These are phyloP conservation scores for Hydropotes inermis DNA, from an alignment of 2,113 vertebrate species.

Conservation along the genomic window DNA sequence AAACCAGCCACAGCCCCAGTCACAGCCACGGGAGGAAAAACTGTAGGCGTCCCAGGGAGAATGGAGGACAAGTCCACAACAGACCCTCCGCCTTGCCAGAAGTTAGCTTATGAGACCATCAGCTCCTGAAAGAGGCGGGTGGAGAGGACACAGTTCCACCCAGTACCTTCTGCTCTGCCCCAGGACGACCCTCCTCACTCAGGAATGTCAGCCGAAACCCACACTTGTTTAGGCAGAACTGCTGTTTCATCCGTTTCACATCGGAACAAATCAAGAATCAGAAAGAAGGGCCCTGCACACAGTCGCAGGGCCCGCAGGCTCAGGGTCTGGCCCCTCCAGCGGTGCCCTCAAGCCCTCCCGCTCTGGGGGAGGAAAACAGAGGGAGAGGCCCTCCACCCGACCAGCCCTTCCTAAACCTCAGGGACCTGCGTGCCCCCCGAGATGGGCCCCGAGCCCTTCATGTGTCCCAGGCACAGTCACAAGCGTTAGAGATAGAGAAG, in stretches of 20 bases:
- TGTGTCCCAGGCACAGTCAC: accelerated
- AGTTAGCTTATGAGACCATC: neutral
- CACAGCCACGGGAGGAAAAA: neutral
- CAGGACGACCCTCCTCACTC: accelerated
- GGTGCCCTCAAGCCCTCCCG: too few species aligned
- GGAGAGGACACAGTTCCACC: accelerated
- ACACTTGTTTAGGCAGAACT: accelerated
- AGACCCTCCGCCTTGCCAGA: neutral
- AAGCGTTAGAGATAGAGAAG: neutral
- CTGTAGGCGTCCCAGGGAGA: accelerated
- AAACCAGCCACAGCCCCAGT: too few species aligned
- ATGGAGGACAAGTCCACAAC: accelerated
- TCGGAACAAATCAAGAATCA: neutral
- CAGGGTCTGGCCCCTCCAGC: too few species aligned
- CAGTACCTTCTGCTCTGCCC: neutral
- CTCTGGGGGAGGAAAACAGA: too few species aligned
- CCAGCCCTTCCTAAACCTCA: neutral
- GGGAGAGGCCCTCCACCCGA: neutral
- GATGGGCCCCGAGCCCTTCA: accelerated
- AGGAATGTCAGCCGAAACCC: accelerated
- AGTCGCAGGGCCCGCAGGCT: accelerated
- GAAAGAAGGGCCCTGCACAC: neutral
- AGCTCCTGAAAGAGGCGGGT: neutral
- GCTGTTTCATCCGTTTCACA: accelerated
- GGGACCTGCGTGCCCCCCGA: accelerated